phyloP scores from a whole-genome alignment of 2,888 invertebrate species.

The Parochlus steinenii region DNA sequence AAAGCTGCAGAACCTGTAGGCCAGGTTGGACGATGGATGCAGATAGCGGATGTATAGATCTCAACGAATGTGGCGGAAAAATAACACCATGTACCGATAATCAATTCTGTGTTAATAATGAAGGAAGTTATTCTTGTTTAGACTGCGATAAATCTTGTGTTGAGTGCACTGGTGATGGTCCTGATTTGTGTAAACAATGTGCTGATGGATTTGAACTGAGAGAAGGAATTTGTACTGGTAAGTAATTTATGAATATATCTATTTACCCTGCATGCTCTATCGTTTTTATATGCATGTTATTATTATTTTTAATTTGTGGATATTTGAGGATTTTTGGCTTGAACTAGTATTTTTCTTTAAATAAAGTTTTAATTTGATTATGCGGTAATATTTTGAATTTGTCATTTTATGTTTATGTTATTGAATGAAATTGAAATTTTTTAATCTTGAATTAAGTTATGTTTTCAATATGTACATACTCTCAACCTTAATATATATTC shows the following conservation, averaged over 20 bases:
- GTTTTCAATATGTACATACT: conserved; percentile 14
- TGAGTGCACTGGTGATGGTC: conserved; percentile 76
- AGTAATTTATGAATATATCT: conserved; percentile 27
- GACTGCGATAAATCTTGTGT: conserved; percentile 72
- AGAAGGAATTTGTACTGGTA: conserved; percentile 62
- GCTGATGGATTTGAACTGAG: conserved; percentile 51
- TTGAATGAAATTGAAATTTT: not conserved
- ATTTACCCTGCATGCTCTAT: conserved; percentile 1
- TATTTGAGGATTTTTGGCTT: not conserved
- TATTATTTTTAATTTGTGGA: no score
- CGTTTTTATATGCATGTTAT: not conserved
- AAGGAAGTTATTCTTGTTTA: conserved; percentile 66
- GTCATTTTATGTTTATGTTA: not conserved
- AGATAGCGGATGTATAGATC: conserved; percentile 67
- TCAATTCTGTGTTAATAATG: conserved; percentile 78
- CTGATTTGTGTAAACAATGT: conserved; percentile 78
- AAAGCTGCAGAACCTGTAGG: conserved; percentile 40
- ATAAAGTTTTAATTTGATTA: not conserved
- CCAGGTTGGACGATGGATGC: conserved; percentile 60
- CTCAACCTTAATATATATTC: conserved; percentile 17
- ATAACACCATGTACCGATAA: conserved; percentile 38
- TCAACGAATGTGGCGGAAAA: conserved; percentile 62
- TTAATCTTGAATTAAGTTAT: not conserved
- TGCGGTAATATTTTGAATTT: not conserved
- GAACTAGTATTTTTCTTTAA: not conserved